These are phyloP conservation scores for Erinaceus europaeus DNA, from an alignment of 2,113 vertebrate species.

Conservation along the genomic window DNA sequence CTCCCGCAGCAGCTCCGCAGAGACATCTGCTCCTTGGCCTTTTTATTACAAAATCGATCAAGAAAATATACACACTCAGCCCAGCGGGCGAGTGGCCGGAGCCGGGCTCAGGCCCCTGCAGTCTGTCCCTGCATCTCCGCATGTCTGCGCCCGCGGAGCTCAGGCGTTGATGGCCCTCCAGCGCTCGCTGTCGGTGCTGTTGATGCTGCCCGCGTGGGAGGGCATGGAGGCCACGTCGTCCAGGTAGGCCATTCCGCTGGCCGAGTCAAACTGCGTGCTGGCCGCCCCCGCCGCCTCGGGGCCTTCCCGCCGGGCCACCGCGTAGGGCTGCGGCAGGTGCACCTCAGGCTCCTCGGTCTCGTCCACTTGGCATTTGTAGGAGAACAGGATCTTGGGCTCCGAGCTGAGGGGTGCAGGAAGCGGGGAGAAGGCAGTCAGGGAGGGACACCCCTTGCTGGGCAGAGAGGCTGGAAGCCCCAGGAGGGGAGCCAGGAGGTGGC, in stretches of 20 bases:
- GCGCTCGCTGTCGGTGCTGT: constrained; percentile 93
- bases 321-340: constrained; percentile 92
- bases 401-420: constrained; percentile 85
- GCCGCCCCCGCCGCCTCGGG: constrained; percentile 84
- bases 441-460: not conserved
- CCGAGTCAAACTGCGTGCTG: constrained; percentile 94
- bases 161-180: constrained; percentile 93
- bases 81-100: too few relatives aligned
- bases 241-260: constrained; percentile 84
- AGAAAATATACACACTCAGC: constrained; percentile 67
- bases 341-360: constrained; percentile 94
- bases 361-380: constrained; percentile 98
- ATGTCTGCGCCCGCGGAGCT: not conserved
- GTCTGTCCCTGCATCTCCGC: too few relatives aligned
- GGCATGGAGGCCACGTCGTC: constrained; percentile 95
- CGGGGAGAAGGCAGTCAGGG: not conserved
- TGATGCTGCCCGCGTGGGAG: constrained; percentile 89
- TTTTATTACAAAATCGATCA: constrained; percentile 75
- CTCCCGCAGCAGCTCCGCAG: not conserved
- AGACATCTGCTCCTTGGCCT: not conserved
- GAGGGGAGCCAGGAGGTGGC: too few relatives aligned
- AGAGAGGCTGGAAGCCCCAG: not conserved
- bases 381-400: constrained; percentile 98
- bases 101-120: too few relatives aligned
- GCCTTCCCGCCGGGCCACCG: constrained; percentile 89